These are phyloP conservation scores for Hippocampus kuda DNA, from an alignment of 2,797 vertebrate species.

Conservation along the genomic window DNA sequence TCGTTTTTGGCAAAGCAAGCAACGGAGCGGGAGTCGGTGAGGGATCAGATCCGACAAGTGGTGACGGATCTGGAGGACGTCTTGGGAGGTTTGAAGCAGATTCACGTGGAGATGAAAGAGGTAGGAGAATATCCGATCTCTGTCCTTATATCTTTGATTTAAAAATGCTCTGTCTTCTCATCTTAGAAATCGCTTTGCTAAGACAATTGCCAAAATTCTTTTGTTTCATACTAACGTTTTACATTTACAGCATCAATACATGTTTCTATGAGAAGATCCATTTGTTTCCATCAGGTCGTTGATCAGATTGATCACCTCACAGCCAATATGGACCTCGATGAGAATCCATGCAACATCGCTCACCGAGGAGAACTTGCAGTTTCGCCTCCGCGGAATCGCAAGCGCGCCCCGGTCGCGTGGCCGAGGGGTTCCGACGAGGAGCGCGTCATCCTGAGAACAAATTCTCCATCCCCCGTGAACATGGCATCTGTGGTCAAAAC, in stretches of 20 bases:
- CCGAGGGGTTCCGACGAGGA: constrained; percentile 32
- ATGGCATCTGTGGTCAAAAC: constrained; percentile 60
- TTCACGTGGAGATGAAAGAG: constrained; percentile 78
- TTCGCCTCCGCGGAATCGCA: constrained; percentile 40
- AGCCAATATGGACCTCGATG: constrained; percentile 63
- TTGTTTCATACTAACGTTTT: not conserved
- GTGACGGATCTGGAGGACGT: constrained; percentile 72
- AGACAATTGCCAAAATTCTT: not conserved
- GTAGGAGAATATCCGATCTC: constrained; percentile 44
- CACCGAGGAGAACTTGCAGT: constrained; percentile 33
- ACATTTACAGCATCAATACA: not conserved
- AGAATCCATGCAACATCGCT: constrained; percentile 31
- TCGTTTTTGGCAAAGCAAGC: constrained; percentile 35
- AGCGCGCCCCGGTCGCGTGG: constrained; percentile 8
- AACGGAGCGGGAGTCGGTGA: constrained; percentile 53
- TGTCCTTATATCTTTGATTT: no score
- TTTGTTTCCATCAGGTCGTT: constrained; percentile 66
- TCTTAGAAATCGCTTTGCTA: no score
- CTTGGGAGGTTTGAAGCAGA: constrained; percentile 73
- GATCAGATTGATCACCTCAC: constrained; percentile 74
- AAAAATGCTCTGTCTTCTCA: no score
- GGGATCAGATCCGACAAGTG: constrained; percentile 72
- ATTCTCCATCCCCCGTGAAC: constrained; percentile 54
- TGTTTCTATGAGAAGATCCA: not conserved
- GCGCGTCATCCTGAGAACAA: constrained; percentile 45